Conservation (phyloP, 2,797 vertebrate genomes). For the Anguilla obscura region DNA sequence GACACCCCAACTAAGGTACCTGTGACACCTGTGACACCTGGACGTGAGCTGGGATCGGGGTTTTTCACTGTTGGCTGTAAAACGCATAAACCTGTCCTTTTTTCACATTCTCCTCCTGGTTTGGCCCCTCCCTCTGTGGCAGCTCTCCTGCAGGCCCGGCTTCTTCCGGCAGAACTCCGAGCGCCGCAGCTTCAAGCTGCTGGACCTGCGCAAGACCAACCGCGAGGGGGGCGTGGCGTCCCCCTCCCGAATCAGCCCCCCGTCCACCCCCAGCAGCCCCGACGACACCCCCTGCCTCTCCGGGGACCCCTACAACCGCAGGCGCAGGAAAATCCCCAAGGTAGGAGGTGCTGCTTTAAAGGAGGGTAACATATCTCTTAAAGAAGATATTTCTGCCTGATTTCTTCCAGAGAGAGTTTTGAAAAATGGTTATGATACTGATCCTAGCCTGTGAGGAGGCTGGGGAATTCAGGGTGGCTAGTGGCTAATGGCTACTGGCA, state of each 20-base stretch:
- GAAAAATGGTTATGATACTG: not conserved
- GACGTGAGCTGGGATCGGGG: too few relatives aligned
- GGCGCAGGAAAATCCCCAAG: constrained; percentile 92
- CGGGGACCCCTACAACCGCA: constrained; percentile 88
- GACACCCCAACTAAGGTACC: constrained; percentile 86
- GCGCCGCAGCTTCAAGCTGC: constrained; percentile 85
- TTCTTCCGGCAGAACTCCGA: constrained; percentile 93
- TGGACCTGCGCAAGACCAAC: constrained; percentile 85
- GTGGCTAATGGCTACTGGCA: constrained; percentile 34
- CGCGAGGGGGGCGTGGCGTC: constrained; percentile 81
- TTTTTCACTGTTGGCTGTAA: not conserved
- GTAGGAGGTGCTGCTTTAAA: constrained; percentile 59
- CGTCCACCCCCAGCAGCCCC: constrained; percentile 95
- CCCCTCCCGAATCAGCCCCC: constrained; percentile 87
- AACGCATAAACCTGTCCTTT: not conserved
- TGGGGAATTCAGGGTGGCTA: constrained; percentile 44
- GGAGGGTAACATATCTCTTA: not conserved
- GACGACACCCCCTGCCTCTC: constrained; percentile 91
- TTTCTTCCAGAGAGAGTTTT: constrained; percentile 1
- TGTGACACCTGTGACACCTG: not conserved
- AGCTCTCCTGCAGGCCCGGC: constrained; percentile 69
- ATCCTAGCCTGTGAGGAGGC: not conserved
- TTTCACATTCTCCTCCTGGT: not conserved
- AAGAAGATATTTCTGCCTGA: not conserved
- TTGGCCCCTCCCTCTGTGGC: not conserved